Percentiles rank a stretch among this genome's conserved stretches.
Evolutionary conservation across 1,140 invertebrate genomes (phyloP).

Genomic region (Drosophila pachea): DNA sequence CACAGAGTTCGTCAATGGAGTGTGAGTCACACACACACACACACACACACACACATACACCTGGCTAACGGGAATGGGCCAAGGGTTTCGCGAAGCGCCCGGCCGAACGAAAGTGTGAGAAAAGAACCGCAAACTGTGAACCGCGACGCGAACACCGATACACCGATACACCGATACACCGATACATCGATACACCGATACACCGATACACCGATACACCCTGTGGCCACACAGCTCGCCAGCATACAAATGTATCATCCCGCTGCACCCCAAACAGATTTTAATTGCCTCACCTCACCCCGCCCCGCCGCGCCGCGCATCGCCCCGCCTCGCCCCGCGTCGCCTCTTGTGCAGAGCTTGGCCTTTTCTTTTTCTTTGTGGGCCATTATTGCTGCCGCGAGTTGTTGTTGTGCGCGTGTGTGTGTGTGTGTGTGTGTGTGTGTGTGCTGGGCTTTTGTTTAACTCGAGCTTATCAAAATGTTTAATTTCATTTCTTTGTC

Average conservation of each 20-base stretch:
- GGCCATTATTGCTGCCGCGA: background rate
- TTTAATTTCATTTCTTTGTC: conserved; percentile 42
- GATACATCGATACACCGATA: too few species aligned
- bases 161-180: too few species aligned
- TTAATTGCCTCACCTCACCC: conserved; percentile 13
- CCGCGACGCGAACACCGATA: too few species aligned
- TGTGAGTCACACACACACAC: conserved; percentile 21
- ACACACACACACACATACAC: conserved; percentile 21
- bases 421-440: background rate
- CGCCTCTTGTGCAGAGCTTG: background rate
- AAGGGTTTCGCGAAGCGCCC: conserved; percentile 16
- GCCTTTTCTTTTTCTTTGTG: conserved; percentile 1
- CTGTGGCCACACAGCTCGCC: conserved; percentile 1
- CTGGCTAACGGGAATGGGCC: conserved; percentile 22
- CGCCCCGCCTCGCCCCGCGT: too few species aligned
- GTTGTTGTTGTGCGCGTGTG: background rate
- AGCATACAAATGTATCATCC: conserved; percentile 44
- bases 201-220: too few species aligned
- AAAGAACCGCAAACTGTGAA: conserved; percentile 26
- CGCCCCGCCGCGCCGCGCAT: too few species aligned
- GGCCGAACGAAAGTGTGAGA: conserved; percentile 48
- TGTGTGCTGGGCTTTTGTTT: conserved; percentile 5
- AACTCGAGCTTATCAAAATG: conserved; percentile 27
- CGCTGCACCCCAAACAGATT: conserved; percentile 4
- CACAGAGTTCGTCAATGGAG: conserved; percentile 16